Evolutionary conservation across 1,140 invertebrate genomes (phyloP).

Genomic region (Caerostris darwini): DNA sequence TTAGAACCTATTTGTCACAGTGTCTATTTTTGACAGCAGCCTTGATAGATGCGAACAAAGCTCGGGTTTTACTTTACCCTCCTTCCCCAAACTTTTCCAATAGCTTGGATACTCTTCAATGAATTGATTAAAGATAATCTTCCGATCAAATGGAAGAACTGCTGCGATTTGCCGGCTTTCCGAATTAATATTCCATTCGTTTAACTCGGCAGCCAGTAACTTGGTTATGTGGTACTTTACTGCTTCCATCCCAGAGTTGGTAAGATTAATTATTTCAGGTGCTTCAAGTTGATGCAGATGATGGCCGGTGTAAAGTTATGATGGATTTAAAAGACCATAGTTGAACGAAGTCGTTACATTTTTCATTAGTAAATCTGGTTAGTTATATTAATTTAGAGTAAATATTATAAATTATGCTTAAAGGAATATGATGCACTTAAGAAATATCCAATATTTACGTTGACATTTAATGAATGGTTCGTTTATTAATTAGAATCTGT

Average conservation of each 20-base stretch:
- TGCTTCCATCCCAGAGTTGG: not conserved
- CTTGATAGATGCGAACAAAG: constrained; percentile 57
- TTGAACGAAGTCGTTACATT: not conserved
- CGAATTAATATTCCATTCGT: constrained; percentile 68
- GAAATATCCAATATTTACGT: too few species aligned
- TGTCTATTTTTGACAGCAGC: not conserved
- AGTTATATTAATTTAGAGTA: not conserved
- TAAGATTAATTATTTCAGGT: constrained; percentile 19
- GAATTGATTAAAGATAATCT: not conserved
- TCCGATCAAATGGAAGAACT: constrained; percentile 14
- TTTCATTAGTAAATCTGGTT: not conserved
- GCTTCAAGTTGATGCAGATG: not conserved
- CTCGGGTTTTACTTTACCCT: not conserved
- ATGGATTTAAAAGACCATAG: constrained; percentile 1
- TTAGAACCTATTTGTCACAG: constrained; percentile 65
- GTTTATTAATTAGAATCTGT: too few species aligned
- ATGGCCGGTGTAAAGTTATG: not conserved
- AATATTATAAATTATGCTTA: not conserved
- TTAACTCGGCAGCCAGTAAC: constrained; percentile 20
- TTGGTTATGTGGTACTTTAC: constrained; percentile 12
- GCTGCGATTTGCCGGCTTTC: not conserved
- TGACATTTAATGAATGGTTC: too few species aligned
- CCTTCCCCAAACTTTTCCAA: constrained; percentile 5
- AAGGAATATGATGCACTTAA: not conserved
- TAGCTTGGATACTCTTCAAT: not conserved